Evolutionary conservation across 2,113 vertebrate species (phyloP).

Genomic region (Uria lomvia): DNA sequence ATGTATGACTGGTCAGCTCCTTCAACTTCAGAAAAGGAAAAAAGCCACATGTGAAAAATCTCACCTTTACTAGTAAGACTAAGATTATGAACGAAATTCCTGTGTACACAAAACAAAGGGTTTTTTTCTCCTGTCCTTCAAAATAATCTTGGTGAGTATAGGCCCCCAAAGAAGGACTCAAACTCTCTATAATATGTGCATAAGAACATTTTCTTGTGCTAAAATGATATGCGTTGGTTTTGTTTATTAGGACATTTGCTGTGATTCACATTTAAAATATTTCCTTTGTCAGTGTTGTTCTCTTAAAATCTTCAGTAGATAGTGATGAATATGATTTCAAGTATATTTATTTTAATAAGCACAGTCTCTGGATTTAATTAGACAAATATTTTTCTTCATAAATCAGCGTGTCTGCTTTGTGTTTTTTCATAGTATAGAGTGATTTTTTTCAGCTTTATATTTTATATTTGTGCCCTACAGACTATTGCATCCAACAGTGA

Average conservation of each 20-base stretch:
- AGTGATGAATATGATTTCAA: neutral
- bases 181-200: accelerated
- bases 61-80: neutral
- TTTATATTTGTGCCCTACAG: neutral
- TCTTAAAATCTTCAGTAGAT: neutral
- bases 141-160: neutral
- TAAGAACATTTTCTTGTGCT: neutral
- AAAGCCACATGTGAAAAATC: accelerated
- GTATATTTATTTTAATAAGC: neutral
- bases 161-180: accelerated
- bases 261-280: neutral
- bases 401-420: neutral
- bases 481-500: neutral
- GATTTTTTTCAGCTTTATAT: neutral
- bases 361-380: neutral
- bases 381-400: neutral
- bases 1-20: neutral
- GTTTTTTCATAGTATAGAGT: neutral
- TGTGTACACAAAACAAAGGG: accelerated
- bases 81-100: neutral
- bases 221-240: neutral
- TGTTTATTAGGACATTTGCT: neutral
- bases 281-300: neutral
- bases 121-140: neutral
- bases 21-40: neutral